These are phyloP conservation scores for Diachasmimorpha longicaudata DNA, from an alignment of 1,140 invertebrate species.

Conservation along the genomic window DNA sequence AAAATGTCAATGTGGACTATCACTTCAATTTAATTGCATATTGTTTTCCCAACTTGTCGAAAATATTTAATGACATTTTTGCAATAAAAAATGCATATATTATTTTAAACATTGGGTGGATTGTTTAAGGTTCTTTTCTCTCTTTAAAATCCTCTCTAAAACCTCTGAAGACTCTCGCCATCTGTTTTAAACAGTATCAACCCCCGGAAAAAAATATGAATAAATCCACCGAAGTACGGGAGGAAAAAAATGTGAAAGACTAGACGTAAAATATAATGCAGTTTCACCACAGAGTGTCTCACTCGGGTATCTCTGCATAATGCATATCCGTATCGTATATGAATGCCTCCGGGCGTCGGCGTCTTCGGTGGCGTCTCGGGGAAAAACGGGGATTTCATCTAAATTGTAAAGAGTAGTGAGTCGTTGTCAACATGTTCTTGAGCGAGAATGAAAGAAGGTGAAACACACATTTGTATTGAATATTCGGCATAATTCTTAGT, in stretches of 20 bases:
- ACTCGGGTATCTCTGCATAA: constrained; percentile 20
- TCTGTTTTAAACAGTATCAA: background rate
- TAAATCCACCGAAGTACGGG: background rate
- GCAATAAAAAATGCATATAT: no score
- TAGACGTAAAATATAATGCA: constrained; percentile 36
- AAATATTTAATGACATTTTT: no score
- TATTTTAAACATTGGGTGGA: no score
- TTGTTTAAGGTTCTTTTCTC: no score
- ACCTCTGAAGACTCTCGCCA: background rate
- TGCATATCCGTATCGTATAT: constrained; percentile 14
- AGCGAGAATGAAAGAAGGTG: background rate
- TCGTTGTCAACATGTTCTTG: background rate
- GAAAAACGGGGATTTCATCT: constrained; percentile 43
- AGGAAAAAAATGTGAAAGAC: background rate
- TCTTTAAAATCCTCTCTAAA: background rate
- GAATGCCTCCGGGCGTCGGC: constrained; percentile 3
- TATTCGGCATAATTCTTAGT: background rate
- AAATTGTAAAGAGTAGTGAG: constrained; percentile 36
- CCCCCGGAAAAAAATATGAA: background rate
- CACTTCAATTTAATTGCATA: no score
- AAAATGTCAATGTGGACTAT: no score
- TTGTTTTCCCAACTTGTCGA: no score
- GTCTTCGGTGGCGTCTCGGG: constrained; percentile 23
- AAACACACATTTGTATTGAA: constrained; percentile 1
- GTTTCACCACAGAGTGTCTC: constrained; percentile 34